Percentiles rank a stretch among this genome's conserved stretches.
phyloP scores from a whole-genome alignment of 1,140 invertebrate genomes.

The Eriosoma lanigerum region DNA sequence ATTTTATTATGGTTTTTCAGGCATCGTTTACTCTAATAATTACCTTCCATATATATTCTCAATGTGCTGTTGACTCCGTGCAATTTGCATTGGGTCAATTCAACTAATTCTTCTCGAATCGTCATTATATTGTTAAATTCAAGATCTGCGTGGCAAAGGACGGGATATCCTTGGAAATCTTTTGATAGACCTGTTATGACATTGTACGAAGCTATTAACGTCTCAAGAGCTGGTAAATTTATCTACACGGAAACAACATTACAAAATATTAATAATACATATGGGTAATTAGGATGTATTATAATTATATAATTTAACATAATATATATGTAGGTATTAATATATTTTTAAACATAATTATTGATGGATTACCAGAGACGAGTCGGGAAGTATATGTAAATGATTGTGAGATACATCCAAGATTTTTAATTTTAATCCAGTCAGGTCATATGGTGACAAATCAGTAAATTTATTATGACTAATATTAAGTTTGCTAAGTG shows the following conservation, averaged over 20 bases:
- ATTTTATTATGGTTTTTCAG: too few relatives aligned
- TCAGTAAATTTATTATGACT: conserved; percentile 72
- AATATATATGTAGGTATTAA: too few relatives aligned
- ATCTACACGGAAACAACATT: conserved; percentile 63
- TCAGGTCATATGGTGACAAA: conserved; percentile 72
- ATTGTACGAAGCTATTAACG: conserved; percentile 74
- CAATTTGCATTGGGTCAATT: conserved; percentile 74
- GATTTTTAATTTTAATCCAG: conserved; percentile 70
- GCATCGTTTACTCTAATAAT: conserved; percentile 28
- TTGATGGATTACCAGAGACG: conserved; percentile 67
- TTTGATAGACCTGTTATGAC: conserved; percentile 69
- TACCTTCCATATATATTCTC: conserved; percentile 78
- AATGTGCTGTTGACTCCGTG: conserved; percentile 73
- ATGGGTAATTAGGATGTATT: too few relatives aligned
- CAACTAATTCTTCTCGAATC: conserved; percentile 71
- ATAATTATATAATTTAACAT: too few relatives aligned
- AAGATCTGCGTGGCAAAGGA: conserved; percentile 74
- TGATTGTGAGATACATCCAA: conserved; percentile 77
- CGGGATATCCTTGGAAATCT: conserved; percentile 77
- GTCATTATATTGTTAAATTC: conserved; percentile 72
- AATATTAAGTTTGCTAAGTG: conserved; percentile 70
- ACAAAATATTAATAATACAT: too few relatives aligned
- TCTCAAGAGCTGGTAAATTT: conserved; percentile 72
- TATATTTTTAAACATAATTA: too few relatives aligned
- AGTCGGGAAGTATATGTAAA: conserved; percentile 73